A percentile compares a stretch with the other conserved stretches of the same genome.
These are phyloP conservation scores for Temnothorax unifasciatus DNA, from an alignment of 2,888 invertebrate genomes.

Conservation along the genomic window DNA sequence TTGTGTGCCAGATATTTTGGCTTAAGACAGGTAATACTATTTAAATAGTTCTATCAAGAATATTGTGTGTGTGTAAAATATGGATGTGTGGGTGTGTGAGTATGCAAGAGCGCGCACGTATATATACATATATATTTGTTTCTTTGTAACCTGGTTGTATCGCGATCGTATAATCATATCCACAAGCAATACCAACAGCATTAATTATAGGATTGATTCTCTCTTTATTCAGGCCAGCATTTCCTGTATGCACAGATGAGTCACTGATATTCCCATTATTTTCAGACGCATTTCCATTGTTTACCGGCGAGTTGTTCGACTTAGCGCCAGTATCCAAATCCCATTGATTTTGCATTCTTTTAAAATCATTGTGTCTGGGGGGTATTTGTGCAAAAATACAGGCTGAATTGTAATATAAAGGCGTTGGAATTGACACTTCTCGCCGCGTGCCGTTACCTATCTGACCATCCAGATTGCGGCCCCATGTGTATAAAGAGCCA, in stretches of 20 bases:
- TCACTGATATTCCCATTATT: constrained; percentile 62
- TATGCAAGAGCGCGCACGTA: background rate
- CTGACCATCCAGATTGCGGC: constrained; percentile 96
- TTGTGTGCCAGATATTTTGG: background rate
- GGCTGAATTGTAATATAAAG: constrained; percentile 87
- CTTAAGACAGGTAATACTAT: background rate
- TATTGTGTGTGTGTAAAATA: no score
- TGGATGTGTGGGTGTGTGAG: no score
- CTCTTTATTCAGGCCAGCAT: constrained; percentile 77
- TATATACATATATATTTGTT: background rate
- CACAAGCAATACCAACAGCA: constrained; percentile 88
- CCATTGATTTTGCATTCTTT: constrained; percentile 39
- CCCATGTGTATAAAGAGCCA: constrained; percentile 94
- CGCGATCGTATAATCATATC: constrained; percentile 92
- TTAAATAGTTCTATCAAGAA: no score
- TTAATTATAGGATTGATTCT: constrained; percentile 81
- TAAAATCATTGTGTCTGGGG: constrained; percentile 70
- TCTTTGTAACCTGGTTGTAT: constrained; percentile 85
- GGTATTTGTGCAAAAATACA: constrained; percentile 80
- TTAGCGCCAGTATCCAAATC: constrained; percentile 34
- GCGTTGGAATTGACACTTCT: constrained; percentile 87
- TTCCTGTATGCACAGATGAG: constrained; percentile 57
- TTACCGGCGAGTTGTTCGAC: constrained; percentile 1
- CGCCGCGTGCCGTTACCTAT: constrained; percentile 91
- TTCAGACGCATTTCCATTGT: constrained; percentile 36